phyloP scores from a whole-genome alignment of 2,888 invertebrate genomes.

The Allophyes oxyacanthae region DNA sequence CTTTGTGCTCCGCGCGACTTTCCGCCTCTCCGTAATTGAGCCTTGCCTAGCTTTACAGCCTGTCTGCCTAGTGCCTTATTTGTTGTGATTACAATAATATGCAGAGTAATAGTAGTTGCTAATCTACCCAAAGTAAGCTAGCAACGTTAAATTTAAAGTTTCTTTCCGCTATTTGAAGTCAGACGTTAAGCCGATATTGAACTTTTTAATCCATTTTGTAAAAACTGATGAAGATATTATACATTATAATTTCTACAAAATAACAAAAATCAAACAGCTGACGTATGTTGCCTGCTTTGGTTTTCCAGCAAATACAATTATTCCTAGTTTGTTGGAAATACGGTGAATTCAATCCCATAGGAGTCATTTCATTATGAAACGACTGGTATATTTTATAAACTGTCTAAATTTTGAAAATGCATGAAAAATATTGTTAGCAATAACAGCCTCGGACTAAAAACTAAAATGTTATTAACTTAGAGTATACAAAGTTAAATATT shows the following conservation, averaged over 20 bases:
- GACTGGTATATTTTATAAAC: slow-evolving; percentile 5
- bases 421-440: slow-evolving; percentile 44
- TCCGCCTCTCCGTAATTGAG: too few relatives aligned
- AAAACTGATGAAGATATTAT: too few relatives aligned
- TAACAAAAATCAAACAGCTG: slow-evolving; percentile 16
- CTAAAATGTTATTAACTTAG: slow-evolving; percentile 82
- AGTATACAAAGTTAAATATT: slow-evolving; percentile 78
- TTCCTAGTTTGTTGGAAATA: slow-evolving; percentile 4
- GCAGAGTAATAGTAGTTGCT: too few relatives aligned
- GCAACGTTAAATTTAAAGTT: too few relatives aligned
- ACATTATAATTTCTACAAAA: neutral
- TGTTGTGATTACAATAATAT: too few relatives aligned
- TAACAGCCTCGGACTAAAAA: slow-evolving; percentile 63
- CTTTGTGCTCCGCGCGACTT: too few relatives aligned
- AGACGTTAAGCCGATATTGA: too few relatives aligned
- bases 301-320: slow-evolving; percentile 15
- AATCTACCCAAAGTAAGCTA: too few relatives aligned
- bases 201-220: too few relatives aligned
- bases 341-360: slow-evolving; percentile 2
- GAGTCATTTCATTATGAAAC: slow-evolving; percentile 14
- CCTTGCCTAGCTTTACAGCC: too few relatives aligned
- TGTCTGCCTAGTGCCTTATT: too few relatives aligned
- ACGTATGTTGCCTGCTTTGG: slow-evolving; percentile 35
- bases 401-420: slow-evolving; percentile 20
- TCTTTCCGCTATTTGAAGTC: too few relatives aligned